phyloP scores from a whole-genome alignment of 2,888 invertebrate genomes.

The Saturnia pavonia region DNA sequence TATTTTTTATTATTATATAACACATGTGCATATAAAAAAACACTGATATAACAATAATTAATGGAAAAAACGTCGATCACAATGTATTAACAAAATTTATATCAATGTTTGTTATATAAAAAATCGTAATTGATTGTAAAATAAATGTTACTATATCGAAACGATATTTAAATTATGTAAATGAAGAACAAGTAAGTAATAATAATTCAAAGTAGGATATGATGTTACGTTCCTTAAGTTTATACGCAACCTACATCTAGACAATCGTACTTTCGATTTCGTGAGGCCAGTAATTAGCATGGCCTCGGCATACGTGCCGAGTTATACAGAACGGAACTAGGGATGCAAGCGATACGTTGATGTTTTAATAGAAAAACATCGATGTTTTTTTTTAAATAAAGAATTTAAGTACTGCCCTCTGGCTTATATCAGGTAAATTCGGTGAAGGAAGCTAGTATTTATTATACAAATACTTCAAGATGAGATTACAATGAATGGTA shows the following conservation, averaged over 20 bases:
- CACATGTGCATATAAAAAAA: too few species aligned
- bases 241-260: conserved; percentile 60
- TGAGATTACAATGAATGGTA: too few species aligned
- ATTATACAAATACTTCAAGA: too few species aligned
- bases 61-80: neutral
- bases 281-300: conserved; percentile 77
- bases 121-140: neutral
- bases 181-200: conserved; percentile 17
- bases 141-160: neutral
- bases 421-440: too few species aligned
- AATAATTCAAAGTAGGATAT: conserved; percentile 42
- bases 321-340: conserved; percentile 73
- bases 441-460: too few species aligned
- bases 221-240: conserved; percentile 50
- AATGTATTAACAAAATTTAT: neutral
- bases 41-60: neutral
- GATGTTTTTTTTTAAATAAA: too few species aligned
- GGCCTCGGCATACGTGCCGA: conserved; percentile 72
- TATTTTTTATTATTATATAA: too few species aligned
- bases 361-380: too few species aligned
- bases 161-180: neutral
- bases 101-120: neutral
- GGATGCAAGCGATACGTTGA: conserved; percentile 46
- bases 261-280: conserved; percentile 75
- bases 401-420: too few species aligned